Base-by-base conservation (phyloP, 2,888 invertebrate species). In the Pecten maximus region DNA sequence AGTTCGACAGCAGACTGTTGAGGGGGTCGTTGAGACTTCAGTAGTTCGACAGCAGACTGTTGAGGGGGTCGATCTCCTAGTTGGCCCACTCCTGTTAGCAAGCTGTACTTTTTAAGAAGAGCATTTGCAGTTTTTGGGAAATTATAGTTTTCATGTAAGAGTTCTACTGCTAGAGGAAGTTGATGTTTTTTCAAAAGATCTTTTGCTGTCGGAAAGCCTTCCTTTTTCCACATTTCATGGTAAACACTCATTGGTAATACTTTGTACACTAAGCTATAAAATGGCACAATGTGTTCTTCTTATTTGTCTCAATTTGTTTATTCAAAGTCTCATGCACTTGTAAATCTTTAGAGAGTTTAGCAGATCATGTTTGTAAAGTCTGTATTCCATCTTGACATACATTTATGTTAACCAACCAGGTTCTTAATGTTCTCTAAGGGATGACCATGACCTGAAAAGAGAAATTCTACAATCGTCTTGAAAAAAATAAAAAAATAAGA, bases 21-120 rank as follows among this genome's bases (percentile, higher is more conserved):
- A n/a, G n/a, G n/a, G n/a, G n/a, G n/a, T n/a, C n/a, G 54, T 54
- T 54, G 54, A 54, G 54, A 54, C 23, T 54, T 54, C 54, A 54
- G n/a, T 19, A 54, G 54, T 54, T 54, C 54, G 2, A 54, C 2
- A 54, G 54, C 54, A 54, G 54, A 54, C 23, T 54, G 19, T 23
- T 19, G 19, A 54, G 54, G 54, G 23, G 54, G 54, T 54, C 23
- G 6, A 15, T 8, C 23, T 2, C 23, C 2, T n/a, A 54, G n/a
- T 23, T 23, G 54, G 19, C 23, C 54, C 54, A 54, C n/a, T 54
- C 23, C 54, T 19, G 16, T 54, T 54, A 0, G 54, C 23, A 54
- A 54, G 54, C 54, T 54, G 54, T 54, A 23, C 19, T 54, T 54
- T 54, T 54, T 19, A 54, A 54, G 54, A n/a, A 54, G 54, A 23